Evolutionary conservation across 2,888 invertebrate genomes (phyloP).

Genomic region (Anthoptus insignis): DNA sequence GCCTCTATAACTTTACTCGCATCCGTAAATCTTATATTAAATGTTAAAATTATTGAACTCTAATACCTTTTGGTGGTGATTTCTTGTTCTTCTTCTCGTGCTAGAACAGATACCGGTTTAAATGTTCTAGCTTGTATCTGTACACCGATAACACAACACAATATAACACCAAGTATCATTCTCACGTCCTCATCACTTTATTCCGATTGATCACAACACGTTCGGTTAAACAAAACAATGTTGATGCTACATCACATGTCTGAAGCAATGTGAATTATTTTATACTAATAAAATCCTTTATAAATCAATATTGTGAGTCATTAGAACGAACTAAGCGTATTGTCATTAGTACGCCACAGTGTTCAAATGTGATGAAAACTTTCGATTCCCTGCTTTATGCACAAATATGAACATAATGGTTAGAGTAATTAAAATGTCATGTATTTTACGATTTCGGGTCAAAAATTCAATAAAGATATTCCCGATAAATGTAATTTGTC

Average conservation of each 20-base stretch:
- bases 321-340: constrained; percentile 10
- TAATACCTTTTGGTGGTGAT: constrained; percentile 7
- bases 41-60: neutral
- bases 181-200: constrained; percentile 4
- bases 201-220: neutral
- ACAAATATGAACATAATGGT: neutral
- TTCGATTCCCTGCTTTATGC: neutral
- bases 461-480: neutral
- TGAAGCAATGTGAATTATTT: constrained; percentile 23
- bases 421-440: neutral
- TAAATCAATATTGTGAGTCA: constrained; percentile 31
- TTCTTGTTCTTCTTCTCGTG: constrained; percentile 9
- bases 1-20: too few species aligned
- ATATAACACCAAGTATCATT: constrained; percentile 9
- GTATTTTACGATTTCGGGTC: neutral
- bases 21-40: too few species aligned
- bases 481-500: neutral
- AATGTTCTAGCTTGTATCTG: constrained; percentile 3
- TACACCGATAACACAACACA: constrained; percentile 24
- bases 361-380: constrained; percentile 7
- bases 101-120: constrained; percentile 6
- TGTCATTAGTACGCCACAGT: constrained; percentile 16
- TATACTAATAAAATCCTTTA: constrained; percentile 30
- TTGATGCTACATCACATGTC: constrained; percentile 14
- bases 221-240: constrained; percentile 9